Conservation (phyloP, 2,113 vertebrate genomes). For the Philantomba maxwellii region DNA sequence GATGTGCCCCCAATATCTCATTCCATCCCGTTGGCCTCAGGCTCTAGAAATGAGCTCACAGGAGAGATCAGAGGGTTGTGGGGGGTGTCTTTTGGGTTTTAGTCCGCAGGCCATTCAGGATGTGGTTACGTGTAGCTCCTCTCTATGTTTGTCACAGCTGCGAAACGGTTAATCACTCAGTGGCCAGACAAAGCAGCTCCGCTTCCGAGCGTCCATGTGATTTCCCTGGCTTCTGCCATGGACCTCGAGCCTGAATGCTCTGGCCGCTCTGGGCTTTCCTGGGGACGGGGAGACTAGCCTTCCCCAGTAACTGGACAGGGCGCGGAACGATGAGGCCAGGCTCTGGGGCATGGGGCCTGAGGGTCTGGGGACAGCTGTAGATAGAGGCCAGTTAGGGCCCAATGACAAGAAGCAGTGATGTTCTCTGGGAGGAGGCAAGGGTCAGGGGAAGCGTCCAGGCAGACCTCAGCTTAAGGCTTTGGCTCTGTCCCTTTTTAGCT, state of each 20-base stretch:
- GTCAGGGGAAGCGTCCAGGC: background rate
- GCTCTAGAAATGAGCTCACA: background rate
- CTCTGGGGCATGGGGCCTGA: background rate
- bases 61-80: background rate
- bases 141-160: background rate
- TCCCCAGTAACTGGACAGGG: background rate
- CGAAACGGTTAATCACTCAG: accelerated
- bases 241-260: background rate
- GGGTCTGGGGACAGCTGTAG: background rate
- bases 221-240: background rate
- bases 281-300: background rate
- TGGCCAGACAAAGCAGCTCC: background rate
- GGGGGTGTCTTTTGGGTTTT: background rate
- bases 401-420: background rate
- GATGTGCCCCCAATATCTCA: background rate
- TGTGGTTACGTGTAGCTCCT: background rate
- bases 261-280: background rate
- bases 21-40: accelerated
- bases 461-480: background rate
- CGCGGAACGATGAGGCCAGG: background rate
- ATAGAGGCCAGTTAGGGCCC: background rate
- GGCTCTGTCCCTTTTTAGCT: background rate
- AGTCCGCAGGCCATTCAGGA: background rate
- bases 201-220: background rate
- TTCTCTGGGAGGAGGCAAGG: background rate